Base-by-base conservation (phyloP, 2,113 vertebrate species). In the Hylia prasina region DNA sequence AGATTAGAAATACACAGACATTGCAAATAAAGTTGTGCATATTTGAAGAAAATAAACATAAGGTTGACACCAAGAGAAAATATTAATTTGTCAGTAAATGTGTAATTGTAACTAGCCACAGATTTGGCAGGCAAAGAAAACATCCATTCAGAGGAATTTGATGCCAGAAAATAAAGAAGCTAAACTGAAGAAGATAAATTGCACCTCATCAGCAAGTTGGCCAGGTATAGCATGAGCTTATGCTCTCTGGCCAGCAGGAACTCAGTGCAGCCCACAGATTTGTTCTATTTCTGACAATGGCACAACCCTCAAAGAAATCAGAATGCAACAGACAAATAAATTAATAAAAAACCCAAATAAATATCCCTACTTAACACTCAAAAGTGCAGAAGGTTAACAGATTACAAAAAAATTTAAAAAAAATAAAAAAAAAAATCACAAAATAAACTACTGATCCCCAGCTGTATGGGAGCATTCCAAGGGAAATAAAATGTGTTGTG, bases 41-140 rank as follows among this genome's bases (percentile, higher is more conserved):
- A 65, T 51, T 90, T 78, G 39, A 96, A 87, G 51, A 95, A 94
- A 92, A 97, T 70, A 97, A 96, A 93, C 57, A 91, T 87, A 95
- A 95, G 70, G 75, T 39, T 82, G 18, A 66, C 44, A 73, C 69
- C 94, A 97, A 94, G 35, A 94, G 87, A 97, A 98, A 94, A 88
- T 89, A 97, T 68, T 95, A 93, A 97, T 97, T 96, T 97, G 44
- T 97, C 89, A 93, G 77, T 95, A 94, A 82, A 93, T 71, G 69
- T 95, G 87, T 78, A 96, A 97, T 94, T 94, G 69, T 65, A 85
- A 71, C 60, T 93, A 77, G 93, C 63, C 76, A 96, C 71, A 90
- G 71, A 94, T 91, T 83, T 97, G 97, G 93, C 94, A 97, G 90
- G 50, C 57, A 78, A 77, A 93, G 21, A 86, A 96, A 91, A 45